Base-by-base conservation (phyloP, 2,888 invertebrate genomes). In the Andrena hattorfiana region DNA sequence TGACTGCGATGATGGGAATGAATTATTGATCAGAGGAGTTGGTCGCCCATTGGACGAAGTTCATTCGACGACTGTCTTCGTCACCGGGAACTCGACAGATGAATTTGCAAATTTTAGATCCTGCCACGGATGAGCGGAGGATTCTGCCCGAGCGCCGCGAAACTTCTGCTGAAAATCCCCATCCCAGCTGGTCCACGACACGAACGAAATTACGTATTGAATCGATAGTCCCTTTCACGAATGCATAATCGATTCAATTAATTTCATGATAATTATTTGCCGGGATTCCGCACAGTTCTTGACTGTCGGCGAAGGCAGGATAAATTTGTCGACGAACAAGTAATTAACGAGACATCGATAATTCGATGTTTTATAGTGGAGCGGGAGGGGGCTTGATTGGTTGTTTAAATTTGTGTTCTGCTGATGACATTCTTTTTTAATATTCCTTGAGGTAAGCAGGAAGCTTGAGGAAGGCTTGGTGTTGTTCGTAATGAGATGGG, bases 221-320 rank as follows among this genome's bases (percentile, higher is more conserved):
- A 81, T 79, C 81, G 73, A 81, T 81, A 81, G 72, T 81, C 80
- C 62, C 20, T 68, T 81, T 78, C 67, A 73, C 67, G 79, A 81
- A 79, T 79, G 67, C 73, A 81, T 81, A 81, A 79, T 73, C 51
- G 80, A 79, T 79, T 79, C 67, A 63, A 81, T 81, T 79, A 63
- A 63, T 73, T 63, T 73, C 73, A n/a, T 35, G 73, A 51, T 79
- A 81, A 81, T 73, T 81, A 79, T 81, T 81, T 81, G 62, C 23
- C 81, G 48, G 48, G 48, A 28, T 48, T 51, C 51, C 13, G 42
- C 42, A 30, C 10, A 23, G 54, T 20, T 32, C 28, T 69, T 49
- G 51, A 48, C 48, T 4, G n/a, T 32, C 26, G 26, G 59, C 23
- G 5, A 28, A 35, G 23, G 62, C 8, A 1, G 30, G 23, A 42